Evolutionary conservation across 2,113 vertebrate species (phyloP).

Genomic region (Salminus brasiliensis): DNA sequence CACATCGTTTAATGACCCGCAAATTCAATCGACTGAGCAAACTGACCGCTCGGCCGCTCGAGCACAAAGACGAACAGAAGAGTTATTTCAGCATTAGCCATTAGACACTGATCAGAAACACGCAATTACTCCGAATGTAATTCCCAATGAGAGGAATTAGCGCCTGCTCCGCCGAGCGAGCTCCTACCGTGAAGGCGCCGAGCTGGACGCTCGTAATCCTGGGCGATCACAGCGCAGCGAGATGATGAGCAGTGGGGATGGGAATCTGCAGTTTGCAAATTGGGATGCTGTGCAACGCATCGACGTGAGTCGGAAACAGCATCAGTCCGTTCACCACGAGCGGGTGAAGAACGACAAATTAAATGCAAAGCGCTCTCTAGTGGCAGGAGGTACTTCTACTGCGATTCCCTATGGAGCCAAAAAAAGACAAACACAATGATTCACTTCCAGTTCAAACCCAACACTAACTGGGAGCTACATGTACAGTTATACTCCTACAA

Average conservation of each 20-base stretch:
- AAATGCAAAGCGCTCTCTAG: too few species aligned
- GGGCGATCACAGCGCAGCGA: slow-evolving; percentile 5
- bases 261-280: too few species aligned
- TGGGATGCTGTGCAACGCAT: too few species aligned
- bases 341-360: too few species aligned
- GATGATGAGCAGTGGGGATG: not conserved
- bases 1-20: slow-evolving; percentile 42
- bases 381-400: too few species aligned
- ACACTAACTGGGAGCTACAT: too few species aligned
- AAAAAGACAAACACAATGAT: too few species aligned
- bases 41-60: slow-evolving; percentile 26
- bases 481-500: too few species aligned
- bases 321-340: too few species aligned
- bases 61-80: slow-evolving; percentile 17
- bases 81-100: slow-evolving; percentile 28
- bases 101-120: slow-evolving; percentile 18
- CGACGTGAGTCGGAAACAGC: too few species aligned
- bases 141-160: slow-evolving; percentile 37
- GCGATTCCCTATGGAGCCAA: too few species aligned
- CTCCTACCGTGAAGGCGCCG: not conserved
- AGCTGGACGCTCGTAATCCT: slow-evolving; percentile 3
- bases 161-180: slow-evolving; percentile 16
- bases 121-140: slow-evolving; percentile 16
- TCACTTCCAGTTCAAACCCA: too few species aligned
- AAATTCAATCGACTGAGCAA: slow-evolving; percentile 47